These are phyloP conservation scores for Gambusia holbrooki DNA, from an alignment of 2,113 vertebrate genomes.

Conservation along the genomic window DNA sequence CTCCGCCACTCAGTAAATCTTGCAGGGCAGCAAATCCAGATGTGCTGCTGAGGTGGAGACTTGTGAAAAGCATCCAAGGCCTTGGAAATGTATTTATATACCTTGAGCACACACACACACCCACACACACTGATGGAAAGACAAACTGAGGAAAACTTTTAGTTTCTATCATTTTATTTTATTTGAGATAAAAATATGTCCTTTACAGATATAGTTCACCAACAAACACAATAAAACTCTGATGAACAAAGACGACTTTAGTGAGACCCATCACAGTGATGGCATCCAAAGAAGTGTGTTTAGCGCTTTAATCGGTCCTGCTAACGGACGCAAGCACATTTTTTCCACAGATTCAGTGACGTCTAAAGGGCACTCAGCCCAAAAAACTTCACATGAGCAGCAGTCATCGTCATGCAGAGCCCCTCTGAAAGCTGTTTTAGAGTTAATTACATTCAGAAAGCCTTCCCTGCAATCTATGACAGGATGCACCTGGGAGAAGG, in stretches of 20 bases:
- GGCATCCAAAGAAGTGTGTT: slow-evolving; percentile 31
- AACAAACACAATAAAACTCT: slow-evolving; percentile 15
- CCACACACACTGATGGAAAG: not conserved
- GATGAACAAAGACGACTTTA: not conserved
- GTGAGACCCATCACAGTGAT: slow-evolving; percentile 39
- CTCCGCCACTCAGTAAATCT: slow-evolving; percentile 13
- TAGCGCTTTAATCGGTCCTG: slow-evolving; percentile 23
- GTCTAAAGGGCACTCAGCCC: slow-evolving; percentile 13
- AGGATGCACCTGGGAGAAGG: slow-evolving; percentile 1
- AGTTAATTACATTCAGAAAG: slow-evolving; percentile 27
- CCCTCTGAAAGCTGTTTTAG: slow-evolving; percentile 23
- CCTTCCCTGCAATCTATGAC: slow-evolving; percentile 12
- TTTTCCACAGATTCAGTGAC: slow-evolving; percentile 11
- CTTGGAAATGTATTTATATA: not conserved
- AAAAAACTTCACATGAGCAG: slow-evolving; percentile 21
- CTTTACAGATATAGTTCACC: slow-evolving; percentile 5
- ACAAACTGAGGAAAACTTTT: not conserved
- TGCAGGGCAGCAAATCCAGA: slow-evolving; percentile 12
- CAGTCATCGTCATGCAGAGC: slow-evolving; percentile 30
- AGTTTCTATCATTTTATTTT: slow-evolving; percentile 42
- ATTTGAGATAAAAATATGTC: slow-evolving; percentile 51
- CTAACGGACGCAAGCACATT: slow-evolving; percentile 14
- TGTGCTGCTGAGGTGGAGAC: slow-evolving; percentile 36
- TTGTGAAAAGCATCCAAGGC: slow-evolving; percentile 17
- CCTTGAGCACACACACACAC: not conserved